Conservation (phyloP, 2,888 invertebrate species). For the Agriopis aurantiaria region DNA sequence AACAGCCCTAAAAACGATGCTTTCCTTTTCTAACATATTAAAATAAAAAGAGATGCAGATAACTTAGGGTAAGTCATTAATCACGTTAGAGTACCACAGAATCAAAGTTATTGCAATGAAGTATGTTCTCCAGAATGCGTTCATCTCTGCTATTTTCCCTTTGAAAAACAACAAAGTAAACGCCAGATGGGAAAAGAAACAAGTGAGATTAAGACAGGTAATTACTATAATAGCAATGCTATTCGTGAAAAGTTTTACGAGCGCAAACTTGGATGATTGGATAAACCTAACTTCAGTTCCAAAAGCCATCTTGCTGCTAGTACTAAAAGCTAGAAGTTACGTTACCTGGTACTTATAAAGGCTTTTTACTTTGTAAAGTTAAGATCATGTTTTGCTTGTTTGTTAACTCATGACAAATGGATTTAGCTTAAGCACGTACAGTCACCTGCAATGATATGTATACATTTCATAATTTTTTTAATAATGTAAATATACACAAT, state of each 20-base stretch:
- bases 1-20: too few relatives aligned
- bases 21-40: too few relatives aligned
- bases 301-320: constrained; percentile 41
- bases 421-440: too few relatives aligned
- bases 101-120: too few relatives aligned
- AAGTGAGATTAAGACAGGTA: constrained; percentile 36
- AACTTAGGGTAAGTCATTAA: too few relatives aligned
- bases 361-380: background rate
- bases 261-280: constrained; percentile 45
- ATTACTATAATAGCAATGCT: constrained; percentile 34
- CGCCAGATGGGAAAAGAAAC: constrained; percentile 20
- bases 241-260: constrained; percentile 39
- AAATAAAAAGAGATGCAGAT: too few relatives aligned
- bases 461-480: too few relatives aligned
- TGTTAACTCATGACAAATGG: too few relatives aligned
- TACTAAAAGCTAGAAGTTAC: constrained; percentile 22
- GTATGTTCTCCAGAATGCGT: background rate
- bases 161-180: constrained; percentile 19
- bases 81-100: too few relatives aligned
- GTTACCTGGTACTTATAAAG: constrained; percentile 1
- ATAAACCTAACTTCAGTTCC: constrained; percentile 40
- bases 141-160: background rate
- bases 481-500: too few relatives aligned
- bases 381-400: too few relatives aligned
- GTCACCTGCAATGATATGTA: too few relatives aligned